Conservation (phyloP, 2,113 vertebrate species). For the Burhinus bistriatus region DNA sequence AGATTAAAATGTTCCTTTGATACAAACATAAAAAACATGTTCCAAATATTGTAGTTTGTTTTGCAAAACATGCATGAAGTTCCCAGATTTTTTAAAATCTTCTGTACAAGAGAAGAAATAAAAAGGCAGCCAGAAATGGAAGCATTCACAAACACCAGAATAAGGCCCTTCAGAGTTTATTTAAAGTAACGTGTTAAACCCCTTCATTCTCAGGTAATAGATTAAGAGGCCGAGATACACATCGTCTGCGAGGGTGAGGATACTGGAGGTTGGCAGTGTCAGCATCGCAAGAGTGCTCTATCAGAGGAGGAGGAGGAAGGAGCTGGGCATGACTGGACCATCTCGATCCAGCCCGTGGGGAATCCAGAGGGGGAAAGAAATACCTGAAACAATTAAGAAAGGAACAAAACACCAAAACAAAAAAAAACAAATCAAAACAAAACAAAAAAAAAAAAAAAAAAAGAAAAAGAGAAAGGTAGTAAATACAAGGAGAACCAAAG, state of each 20-base stretch:
- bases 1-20: constrained; percentile 44
- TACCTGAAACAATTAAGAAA: constrained; percentile 89
- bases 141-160: constrained; percentile 62
- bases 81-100: constrained; percentile 3
- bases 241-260: constrained; percentile 81
- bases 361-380: constrained; percentile 94
- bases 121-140: constrained; percentile 58
- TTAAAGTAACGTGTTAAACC: constrained; percentile 68
- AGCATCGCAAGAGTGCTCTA: constrained; percentile 88
- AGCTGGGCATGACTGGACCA: constrained; percentile 90
- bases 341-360: constrained; percentile 86
- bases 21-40: constrained; percentile 35
- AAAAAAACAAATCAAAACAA: constrained; percentile 57
- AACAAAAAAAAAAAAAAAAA: constrained; percentile 12
- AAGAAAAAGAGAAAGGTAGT: constrained; percentile 74
- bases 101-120: constrained; percentile 46
- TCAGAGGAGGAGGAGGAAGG: constrained; percentile 87
- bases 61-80: constrained; percentile 52
- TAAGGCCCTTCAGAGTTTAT: constrained; percentile 59
- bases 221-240: constrained; percentile 78
- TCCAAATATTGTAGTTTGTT: constrained; percentile 23
- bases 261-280: constrained; percentile 82
- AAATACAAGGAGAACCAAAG: constrained; percentile 81
- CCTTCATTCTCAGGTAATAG: constrained; percentile 82
- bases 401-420: constrained; percentile 76